Evolutionary conservation across 2,888 invertebrate genomes (phyloP), one percentile per base, ranked within the genome.

Genomic region (Nematopogon swammerdamellus): DNA sequence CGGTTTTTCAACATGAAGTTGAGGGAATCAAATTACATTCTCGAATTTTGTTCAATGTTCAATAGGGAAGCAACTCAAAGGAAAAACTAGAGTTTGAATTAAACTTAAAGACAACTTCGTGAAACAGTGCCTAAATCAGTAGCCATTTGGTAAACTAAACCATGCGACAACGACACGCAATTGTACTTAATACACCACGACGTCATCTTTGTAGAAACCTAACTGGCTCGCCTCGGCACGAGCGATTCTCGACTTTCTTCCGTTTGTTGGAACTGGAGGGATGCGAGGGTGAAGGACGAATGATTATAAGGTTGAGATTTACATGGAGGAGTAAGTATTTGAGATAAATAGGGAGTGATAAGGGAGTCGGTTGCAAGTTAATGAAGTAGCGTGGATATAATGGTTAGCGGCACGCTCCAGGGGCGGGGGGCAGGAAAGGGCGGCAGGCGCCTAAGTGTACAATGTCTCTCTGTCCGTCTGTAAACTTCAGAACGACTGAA

Each of bases 311-410:
- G 36, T 36, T 14, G 8, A 36, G 14, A 14, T 14, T 36, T 25
- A 25, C 16, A 16, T 10, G 20, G n/a, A 20, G 14, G 25, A 11
- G 20, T 14, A 16, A 16, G 20, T 3, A 45, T 19, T 29, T 46
- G 42, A 54, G 57, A 57, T 57, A 54, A 53, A 54, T 53, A 51
- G 53, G 45, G 18, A 36, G 51, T 51, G 57, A 56, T 57, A 57
- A 57, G 56, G 56, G 44, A 45, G 50, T 51, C 50, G 52, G 49
- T 51, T 54, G 53, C 51, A 51, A 56, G 56, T 56, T 56, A 57
- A 57, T 55, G 57, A 57, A 57, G 55, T 55, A 56, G 54, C 55
- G 50, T 54, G 53, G 53, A 55, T 50, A 52, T 55, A 55, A 56
- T 55, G 52, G 54, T 53, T 48, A 52, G 53, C 51, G 50, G 48